Conservation (phyloP, 2,888 invertebrate genomes). For the Pandemis cinnamomeana region DNA sequence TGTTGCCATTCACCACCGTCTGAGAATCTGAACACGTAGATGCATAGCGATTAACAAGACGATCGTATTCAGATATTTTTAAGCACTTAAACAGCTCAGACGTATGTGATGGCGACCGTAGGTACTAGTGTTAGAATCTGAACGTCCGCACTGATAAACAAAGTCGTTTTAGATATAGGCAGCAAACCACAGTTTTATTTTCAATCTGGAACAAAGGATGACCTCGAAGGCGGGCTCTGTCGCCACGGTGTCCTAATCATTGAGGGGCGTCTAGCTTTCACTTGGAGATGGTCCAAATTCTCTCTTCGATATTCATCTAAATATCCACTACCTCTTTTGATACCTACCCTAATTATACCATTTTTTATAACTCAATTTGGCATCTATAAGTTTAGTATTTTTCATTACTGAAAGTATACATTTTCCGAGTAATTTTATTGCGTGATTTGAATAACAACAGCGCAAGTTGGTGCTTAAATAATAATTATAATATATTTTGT, state of each 20-base stretch:
- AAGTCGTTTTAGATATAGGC: not conserved
- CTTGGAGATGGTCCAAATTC: constrained; percentile 32
- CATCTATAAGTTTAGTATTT: too few species aligned
- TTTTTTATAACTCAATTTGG: too few species aligned
- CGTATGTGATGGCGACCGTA: too few species aligned
- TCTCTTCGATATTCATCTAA: not conserved
- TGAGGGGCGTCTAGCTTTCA: constrained; percentile 7
- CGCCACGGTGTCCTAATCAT: constrained; percentile 21
- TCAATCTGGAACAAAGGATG: constrained; percentile 15
- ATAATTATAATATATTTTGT: constrained; percentile 36
- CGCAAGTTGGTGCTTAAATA: constrained; percentile 4
- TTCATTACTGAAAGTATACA: not conserved
- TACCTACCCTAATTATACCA: not conserved
- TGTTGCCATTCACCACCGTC: too few species aligned
- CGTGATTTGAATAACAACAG: not conserved
- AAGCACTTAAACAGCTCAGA: too few species aligned
- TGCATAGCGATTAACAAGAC: too few species aligned
- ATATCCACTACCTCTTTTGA: not conserved
- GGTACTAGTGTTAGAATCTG: not conserved
- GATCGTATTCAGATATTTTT: too few species aligned
- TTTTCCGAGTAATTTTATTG: not conserved
- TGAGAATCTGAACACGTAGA: too few species aligned
- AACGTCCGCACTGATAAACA: not conserved
- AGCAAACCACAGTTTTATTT: not conserved
- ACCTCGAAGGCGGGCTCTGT: constrained; percentile 8